phyloP scores from a whole-genome alignment of 2,113 vertebrate species.

The Ceuthmochares aereus region DNA sequence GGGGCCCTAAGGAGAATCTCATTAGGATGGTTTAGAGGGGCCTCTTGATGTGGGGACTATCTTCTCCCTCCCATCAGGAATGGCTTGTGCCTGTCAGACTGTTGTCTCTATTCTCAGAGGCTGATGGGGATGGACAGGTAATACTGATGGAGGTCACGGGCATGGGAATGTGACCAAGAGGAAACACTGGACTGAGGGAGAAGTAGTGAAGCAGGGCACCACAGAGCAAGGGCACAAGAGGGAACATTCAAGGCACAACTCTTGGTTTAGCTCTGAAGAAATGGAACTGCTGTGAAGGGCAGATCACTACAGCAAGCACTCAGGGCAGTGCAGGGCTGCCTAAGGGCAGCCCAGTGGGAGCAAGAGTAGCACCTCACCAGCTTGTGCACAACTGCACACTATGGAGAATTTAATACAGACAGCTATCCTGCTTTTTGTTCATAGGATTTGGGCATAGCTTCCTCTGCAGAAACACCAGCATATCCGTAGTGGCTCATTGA shows the following conservation, averaged over 20 bases:
- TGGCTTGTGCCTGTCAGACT: constrained; percentile 16
- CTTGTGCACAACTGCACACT: neutral
- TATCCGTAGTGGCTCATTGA: neutral
- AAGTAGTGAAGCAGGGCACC: neutral
- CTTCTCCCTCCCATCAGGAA: constrained; percentile 13
- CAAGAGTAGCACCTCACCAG: neutral
- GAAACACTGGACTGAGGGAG: neutral
- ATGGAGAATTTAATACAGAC: neutral
- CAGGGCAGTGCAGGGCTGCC: neutral
- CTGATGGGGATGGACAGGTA: constrained; percentile 46
- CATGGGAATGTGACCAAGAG: constrained; percentile 28
- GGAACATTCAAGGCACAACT: neutral
- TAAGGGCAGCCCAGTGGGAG: neutral
- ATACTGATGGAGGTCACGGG: neutral
- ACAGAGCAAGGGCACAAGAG: neutral
- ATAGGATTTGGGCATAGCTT: neutral
- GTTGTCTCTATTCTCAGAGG: neutral
- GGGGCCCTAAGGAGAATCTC: constrained; percentile 55
- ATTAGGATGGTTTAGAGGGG: constrained; percentile 58
- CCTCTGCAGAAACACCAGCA: neutral
- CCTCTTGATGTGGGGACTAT: constrained; percentile 21
- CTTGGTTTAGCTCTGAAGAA: neutral
- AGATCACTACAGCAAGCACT: neutral
- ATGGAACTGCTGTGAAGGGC: neutral
- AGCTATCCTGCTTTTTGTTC: neutral